A percentile compares a stretch with the other conserved stretches of the same genome.
These are phyloP conservation scores for Stomatorhinus walkeri DNA, from an alignment of 2,797 vertebrate species.

Conservation along the genomic window DNA sequence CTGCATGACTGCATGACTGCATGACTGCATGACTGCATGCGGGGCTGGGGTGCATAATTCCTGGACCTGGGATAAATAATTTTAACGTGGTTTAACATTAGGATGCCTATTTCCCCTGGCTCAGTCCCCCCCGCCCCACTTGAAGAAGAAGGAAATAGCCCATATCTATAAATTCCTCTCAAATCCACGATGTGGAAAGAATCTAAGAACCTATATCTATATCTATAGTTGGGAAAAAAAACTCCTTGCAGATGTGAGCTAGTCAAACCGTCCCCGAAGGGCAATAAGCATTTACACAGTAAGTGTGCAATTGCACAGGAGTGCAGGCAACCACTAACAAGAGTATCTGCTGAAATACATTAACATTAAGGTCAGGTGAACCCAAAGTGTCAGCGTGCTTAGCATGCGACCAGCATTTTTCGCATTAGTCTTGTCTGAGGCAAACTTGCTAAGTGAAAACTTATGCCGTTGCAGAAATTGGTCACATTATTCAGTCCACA, in stretches of 20 bases:
- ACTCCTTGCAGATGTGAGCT: neutral
- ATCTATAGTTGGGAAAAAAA: neutral
- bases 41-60: neutral
- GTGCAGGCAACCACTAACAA: neutral
- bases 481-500: neutral
- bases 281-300: neutral
- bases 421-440: neutral
- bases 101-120: neutral
- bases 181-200: neutral
- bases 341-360: neutral
- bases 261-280: neutral
- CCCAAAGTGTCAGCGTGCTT: neutral
- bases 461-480: neutral
- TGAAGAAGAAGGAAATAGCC: neutral
- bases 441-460: neutral
- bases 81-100: neutral
- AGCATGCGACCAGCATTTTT: neutral
- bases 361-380: neutral
- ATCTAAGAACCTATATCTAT: neutral
- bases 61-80: neutral
- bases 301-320: neutral
- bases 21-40: neutral
- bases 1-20: no score
- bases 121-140: neutral
- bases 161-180: neutral